These are phyloP conservation scores for Syrphus vitripennis DNA, from an alignment of 2,888 invertebrate genomes.

Conservation along the genomic window DNA sequence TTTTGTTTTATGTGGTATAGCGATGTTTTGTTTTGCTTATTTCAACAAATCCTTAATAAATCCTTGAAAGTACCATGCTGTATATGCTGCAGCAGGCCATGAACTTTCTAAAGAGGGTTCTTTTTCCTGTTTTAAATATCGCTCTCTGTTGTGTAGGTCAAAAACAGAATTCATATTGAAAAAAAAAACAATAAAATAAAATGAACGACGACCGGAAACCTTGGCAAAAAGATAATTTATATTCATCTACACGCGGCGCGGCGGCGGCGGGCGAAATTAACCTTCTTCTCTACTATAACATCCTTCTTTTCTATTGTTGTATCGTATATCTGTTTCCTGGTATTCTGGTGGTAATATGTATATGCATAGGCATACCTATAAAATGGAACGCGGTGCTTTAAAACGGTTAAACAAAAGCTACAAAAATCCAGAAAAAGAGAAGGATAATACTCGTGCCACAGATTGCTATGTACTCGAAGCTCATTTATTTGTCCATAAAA, in stretches of 20 bases:
- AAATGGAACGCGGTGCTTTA: slow-evolving; percentile 32
- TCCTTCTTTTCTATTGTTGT: slow-evolving; percentile 24
- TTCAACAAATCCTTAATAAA: slow-evolving; percentile 30
- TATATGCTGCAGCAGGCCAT: slow-evolving; percentile 26
- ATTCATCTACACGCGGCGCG: slow-evolving; percentile 56
- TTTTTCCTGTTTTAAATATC: slow-evolving; percentile 39
- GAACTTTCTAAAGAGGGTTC: slow-evolving; percentile 48
- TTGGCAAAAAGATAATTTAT: slow-evolving; percentile 65
- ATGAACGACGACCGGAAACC: slow-evolving; percentile 47
- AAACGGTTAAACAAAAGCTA: slow-evolving; percentile 30
- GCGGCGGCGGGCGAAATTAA: not conserved
- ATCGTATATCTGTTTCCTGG: slow-evolving; percentile 56
- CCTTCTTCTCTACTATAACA: not conserved
- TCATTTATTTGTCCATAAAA: slow-evolving; percentile 68
- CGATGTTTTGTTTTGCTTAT: slow-evolving; percentile 11
- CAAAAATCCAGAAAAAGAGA: not conserved
- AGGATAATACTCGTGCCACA: slow-evolving; percentile 12
- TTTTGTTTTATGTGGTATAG: slow-evolving; percentile 46
- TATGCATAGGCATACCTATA: not conserved
- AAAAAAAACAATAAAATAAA: slow-evolving; percentile 17
- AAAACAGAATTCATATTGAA: slow-evolving; percentile 26
- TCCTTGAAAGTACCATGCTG: slow-evolving; percentile 17
- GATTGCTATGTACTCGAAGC: slow-evolving; percentile 54
- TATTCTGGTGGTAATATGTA: not conserved
- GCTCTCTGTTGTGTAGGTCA: slow-evolving; percentile 52